A percentile compares a stretch with the other conserved stretches of the same genome.
phyloP scores from a whole-genome alignment of 2,888 invertebrate species.

The Tachystola acroxantha region DNA sequence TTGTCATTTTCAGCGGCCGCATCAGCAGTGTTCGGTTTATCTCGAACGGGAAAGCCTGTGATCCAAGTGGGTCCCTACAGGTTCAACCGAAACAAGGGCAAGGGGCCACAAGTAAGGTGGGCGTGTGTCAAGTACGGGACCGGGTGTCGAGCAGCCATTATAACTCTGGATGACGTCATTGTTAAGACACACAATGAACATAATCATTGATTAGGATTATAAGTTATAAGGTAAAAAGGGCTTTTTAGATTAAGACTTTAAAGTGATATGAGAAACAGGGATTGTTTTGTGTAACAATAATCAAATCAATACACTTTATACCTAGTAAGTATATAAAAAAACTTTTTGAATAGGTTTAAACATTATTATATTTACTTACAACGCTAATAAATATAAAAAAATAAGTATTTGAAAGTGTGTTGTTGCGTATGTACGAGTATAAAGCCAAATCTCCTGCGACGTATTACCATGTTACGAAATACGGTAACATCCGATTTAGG shows the following conservation, averaged over 20 bases:
- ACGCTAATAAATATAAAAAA: too few relatives aligned
- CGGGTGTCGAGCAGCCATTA: conserved; percentile 25
- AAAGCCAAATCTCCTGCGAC: too few relatives aligned
- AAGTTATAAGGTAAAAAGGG: neutral
- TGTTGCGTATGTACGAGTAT: too few relatives aligned
- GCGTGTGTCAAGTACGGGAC: conserved; percentile 26
- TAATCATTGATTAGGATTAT: conserved; percentile 6
- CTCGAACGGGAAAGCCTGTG: conserved; percentile 23
- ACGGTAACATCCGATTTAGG: too few relatives aligned
- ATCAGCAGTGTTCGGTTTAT: conserved; percentile 10
- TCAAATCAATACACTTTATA: too few relatives aligned
- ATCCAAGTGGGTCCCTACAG: conserved; percentile 32
- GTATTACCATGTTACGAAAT: too few relatives aligned
- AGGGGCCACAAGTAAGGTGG: conserved; percentile 36
- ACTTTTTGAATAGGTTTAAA: too few relatives aligned
- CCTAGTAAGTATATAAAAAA: too few relatives aligned
- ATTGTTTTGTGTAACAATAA: too few relatives aligned
- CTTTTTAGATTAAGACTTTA: neutral
- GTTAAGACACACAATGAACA: conserved; percentile 14
- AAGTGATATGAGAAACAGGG: too few relatives aligned
- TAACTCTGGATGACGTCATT: conserved; percentile 24
- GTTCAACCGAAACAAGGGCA: conserved; percentile 29
- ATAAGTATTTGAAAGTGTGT: too few relatives aligned
- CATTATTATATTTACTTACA: too few relatives aligned
- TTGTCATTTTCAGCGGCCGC: conserved; percentile 1